These are phyloP conservation scores for Phocoena sinus DNA, from an alignment of 2,113 vertebrate species.

Conservation along the genomic window DNA sequence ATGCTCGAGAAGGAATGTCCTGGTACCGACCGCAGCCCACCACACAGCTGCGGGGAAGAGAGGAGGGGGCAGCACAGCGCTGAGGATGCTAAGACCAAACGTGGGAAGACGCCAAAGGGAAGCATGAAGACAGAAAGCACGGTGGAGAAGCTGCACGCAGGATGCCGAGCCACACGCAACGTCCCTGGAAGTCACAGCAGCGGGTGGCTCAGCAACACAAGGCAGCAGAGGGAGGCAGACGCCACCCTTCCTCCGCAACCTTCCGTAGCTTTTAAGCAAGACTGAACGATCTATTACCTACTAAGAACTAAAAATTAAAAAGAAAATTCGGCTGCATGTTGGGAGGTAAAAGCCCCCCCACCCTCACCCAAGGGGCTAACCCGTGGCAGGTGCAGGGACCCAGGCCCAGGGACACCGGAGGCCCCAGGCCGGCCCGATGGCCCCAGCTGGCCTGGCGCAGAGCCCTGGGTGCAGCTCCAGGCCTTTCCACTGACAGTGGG, in stretches of 20 bases:
- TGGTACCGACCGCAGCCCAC: rapidly evolving
- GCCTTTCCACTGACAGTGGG: rapidly evolving
- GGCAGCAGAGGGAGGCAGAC: neutral
- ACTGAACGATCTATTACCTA: neutral
- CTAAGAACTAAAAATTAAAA: neutral
- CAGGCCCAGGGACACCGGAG: neutral
- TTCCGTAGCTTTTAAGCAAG: neutral
- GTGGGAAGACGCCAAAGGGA: neutral
- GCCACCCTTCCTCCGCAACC: neutral
- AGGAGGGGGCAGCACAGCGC: rapidly evolving
- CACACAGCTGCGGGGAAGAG: rapidly evolving
- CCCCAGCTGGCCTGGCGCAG: rapidly evolving
- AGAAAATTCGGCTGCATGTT: neutral
- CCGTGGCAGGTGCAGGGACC: neutral
- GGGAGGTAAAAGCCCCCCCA: neutral
- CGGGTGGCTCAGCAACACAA: neutral
- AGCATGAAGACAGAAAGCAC: rapidly evolving
- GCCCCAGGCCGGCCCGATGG: neutral
- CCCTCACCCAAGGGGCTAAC: neutral
- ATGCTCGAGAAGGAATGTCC: rapidly evolving
- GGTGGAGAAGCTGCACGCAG: rapidly evolving
- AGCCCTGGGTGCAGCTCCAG: neutral
- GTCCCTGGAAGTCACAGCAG: neutral
- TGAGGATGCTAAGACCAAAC: rapidly evolving
- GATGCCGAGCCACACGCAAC: rapidly evolving